phyloP scores from a whole-genome alignment of 2,888 invertebrate genomes.

The Shargacucullia verbasci region DNA sequence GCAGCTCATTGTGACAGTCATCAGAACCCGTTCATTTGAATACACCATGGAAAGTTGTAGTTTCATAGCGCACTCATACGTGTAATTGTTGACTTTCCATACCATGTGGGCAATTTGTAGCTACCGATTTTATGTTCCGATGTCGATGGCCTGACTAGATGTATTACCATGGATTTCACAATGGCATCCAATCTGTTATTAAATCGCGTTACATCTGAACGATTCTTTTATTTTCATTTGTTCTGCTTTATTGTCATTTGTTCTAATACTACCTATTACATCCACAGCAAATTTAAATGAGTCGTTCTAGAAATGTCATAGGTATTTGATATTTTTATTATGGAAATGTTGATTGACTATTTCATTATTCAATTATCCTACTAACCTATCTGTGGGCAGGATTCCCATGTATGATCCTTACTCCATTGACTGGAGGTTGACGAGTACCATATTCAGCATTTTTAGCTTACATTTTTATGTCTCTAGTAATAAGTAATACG shows the following conservation, averaged over 20 bases:
- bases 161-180: conserved; percentile 34
- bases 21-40: conserved; percentile 54
- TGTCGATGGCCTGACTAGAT: conserved; percentile 49
- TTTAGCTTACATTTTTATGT: not conserved
- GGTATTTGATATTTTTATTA: not conserved
- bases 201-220: conserved; percentile 34
- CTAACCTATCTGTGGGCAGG: not conserved
- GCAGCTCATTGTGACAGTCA: conserved; percentile 49
- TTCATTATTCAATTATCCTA: too few species aligned
- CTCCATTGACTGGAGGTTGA: conserved; percentile 13
- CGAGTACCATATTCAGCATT: conserved; percentile 8
- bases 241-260: conserved; percentile 26
- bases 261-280: conserved; percentile 9
- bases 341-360: not conserved
- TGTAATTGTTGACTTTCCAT: conserved; percentile 79
- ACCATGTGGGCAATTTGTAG: conserved; percentile 58
- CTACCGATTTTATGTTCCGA: conserved; percentile 29
- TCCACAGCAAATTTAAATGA: conserved; percentile 2
- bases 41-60: conserved; percentile 70
- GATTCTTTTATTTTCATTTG: conserved; percentile 31
- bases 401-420: conserved; percentile 15
- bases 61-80: conserved; percentile 75
- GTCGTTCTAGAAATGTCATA: not conserved
- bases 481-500: not conserved
- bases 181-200: conserved; percentile 34